Evolutionary conservation across 2,888 invertebrate genomes (phyloP), one percentile per base, ranked within the genome.

Genomic region (Agriopis leucophaearia): DNA sequence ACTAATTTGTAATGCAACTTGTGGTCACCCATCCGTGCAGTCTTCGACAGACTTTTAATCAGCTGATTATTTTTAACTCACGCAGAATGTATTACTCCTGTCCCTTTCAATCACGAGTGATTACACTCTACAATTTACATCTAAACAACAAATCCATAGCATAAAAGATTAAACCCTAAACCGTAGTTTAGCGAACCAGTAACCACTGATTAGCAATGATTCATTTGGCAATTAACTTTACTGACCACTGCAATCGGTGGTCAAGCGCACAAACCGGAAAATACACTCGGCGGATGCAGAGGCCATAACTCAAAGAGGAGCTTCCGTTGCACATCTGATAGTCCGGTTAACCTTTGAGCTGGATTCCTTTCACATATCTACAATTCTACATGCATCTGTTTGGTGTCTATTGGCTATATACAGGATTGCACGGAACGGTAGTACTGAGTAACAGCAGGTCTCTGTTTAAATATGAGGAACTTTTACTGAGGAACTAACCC

Each of bases 281-380:
- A 90, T 88, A 88, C 89, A 88, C 83, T 51, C 18, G 74, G 83
- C 90, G 93, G 93, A 93, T 84, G 88, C 82, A 89, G 87, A 81
- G 81, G 84, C 88, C 88, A 88, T 94, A 91, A 93, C 82, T 94
- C 93, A 93, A 88, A 88, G 88, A 79, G 81, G 83, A 77, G 79
- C 82, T 77, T 91, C 92, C 92, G 88, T 84, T 76, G 76, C 77
- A 79, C 83, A 84, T 85, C 87, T 84, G 89, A 90, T 90, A 89
- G 78, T 73, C 77, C 78, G 72, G 70, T 70, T 67, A 70, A 76
- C 71, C 70, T 66, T 69, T 65, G 66, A 64, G 63, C 60, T 66
- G 64, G 50, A 57, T 62, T 69, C 75, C 69, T 66, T 66, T 66
- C 36, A 55, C 52, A n/a, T 55, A 47, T 15, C 38, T 10, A 55